Evolutionary conservation across 2,113 vertebrate species (phyloP), one percentile per base, ranked within the genome.

Genomic region (Saccopteryx leptura): DNA sequence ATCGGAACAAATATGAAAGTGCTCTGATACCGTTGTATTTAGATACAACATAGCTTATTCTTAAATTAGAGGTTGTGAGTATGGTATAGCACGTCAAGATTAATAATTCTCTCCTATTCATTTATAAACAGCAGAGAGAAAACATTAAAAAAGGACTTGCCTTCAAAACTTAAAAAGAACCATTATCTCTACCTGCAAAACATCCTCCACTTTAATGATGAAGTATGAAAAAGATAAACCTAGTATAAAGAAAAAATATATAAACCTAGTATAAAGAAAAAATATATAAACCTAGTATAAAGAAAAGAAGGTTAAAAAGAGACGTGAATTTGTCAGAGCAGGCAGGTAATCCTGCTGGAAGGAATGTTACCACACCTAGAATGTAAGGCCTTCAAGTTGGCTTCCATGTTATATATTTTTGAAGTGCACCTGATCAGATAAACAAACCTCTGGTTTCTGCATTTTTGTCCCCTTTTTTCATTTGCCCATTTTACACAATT

Each of bases 141-240:
- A 63, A 83, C 0, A 9, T 50, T 26, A 4, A 24, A 33, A 76
- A 56, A 39, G 39, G 39, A 31, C 1, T 52, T 9, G 5, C 52
- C 28, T 75, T 68, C 52, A 90, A 92, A 89, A 54, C 7, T 60
- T 66, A 28, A 74, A 95, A 79, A 80, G 13, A 66, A 61, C 68
- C 60, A 78, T 71, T 72, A 75, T 68, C 84, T 81, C 60, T 33
- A 86, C 26, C 23, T 28, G 4, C 4, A 50, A 82, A 75, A 68
- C 8, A 31, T 39, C 76, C 28, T 69, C 66, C 13, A 56, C 7
- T 69, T 90, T 90, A 80, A 86, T 33, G 39, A 72, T 11, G 48
- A 1, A 63, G 14, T 61, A 60, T 88, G 61, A 94, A 91, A 79
- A 12, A 78, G 6, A 80, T 26, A 79, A 78, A 52, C 17, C 56